Evolutionary conservation across 2,113 vertebrate species (phyloP), one percentile per base, ranked within the genome.

Genomic region (Oncorhynchus masou): DNA sequence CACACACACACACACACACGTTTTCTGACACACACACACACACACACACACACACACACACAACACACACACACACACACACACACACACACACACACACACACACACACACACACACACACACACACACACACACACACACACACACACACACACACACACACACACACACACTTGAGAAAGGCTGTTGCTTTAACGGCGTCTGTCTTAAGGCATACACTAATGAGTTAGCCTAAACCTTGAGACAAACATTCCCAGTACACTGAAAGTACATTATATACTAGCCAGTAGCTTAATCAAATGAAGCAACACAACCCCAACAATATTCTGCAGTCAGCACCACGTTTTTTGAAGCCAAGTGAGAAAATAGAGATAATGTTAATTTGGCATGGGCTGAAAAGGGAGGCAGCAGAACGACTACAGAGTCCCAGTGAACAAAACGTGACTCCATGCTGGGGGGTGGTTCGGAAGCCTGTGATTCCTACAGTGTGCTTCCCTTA

Each of bases 401-500:
- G 79, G 78, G 80, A 83, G 78, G 70, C 70, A 66, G 60, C 75
- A 65, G 27, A 57, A 25, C 65, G 9, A 48, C 12, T 2, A 82
- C 66, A 71, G 75, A 48, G 77, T 66, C 25, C 67, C 74, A 45
- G 8, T 4, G 11, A 39, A 86, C 81, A 83, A 78, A 88, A 76
- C 74, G 74, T 22, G 79, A 86, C 81, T 59, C 51, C 79, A 77
- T 74, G 64, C 69, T 76, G 79, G 20, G 31, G 39, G 25, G 4
- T 2, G 22, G 60, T 1, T 81, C 76, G 89, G 89, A 90, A 87
- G 86, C 78, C 70, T 68, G 83, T 79, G 84, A 85, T 88, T 89
- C 86, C 87, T 90, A 85, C 81, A 85, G 91, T 76, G 90, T 92
- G 92, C 89, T 94, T 93, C 92, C 91, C 89, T 81, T 73, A 85